Evolutionary conservation across 2,888 invertebrate species (phyloP), one percentile per base, ranked within the genome.

Genomic region (Papilio elwesi): DNA sequence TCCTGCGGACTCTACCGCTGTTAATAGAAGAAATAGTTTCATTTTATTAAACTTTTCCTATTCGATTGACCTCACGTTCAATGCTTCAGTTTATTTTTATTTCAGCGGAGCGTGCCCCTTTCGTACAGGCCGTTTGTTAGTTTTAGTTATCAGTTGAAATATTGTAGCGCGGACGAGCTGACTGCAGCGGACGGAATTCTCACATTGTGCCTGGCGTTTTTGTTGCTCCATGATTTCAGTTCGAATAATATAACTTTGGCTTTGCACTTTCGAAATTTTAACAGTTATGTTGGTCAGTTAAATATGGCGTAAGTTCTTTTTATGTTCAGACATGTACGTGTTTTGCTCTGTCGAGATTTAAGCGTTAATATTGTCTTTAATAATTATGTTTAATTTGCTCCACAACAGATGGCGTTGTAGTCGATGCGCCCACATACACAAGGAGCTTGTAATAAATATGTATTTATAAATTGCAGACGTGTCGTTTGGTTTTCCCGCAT

Each of bases 141-240:
- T 68, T 68, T 68, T 68, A 48, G 55, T 68, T 13, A 57, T 26
- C 47, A 48, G 47, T 47, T 68, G 55, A 55, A 55, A 68, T 55
- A 57, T 55, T 26, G 68, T 13, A 13, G 47, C 13, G 15, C 43
- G 10, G 11, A 0, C 12, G 48, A 26, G 13, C 12, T 47, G 12
- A 48, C 16, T 55, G 9, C 16, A 15, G 15, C 48, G 68, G 51
- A 65, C 65, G n/a, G 47, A 13, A 26, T 55, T 15, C 47, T 55
- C 68, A 68, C 43, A 57, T 52, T 68, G 67, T 43, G 43, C n/a
- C 51, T 12, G 62, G 6, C 38, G 53, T 15, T 57, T 68, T 26
- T 55, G 53, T 68, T 68, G 47, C 38, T 68, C n/a, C 6, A n/a
- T 52, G 47, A 26, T 55, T 53, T 55, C 43, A 62, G 26, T 47